Conservation (phyloP, 2,888 invertebrate genomes). For the Microdon myrmicae region DNA sequence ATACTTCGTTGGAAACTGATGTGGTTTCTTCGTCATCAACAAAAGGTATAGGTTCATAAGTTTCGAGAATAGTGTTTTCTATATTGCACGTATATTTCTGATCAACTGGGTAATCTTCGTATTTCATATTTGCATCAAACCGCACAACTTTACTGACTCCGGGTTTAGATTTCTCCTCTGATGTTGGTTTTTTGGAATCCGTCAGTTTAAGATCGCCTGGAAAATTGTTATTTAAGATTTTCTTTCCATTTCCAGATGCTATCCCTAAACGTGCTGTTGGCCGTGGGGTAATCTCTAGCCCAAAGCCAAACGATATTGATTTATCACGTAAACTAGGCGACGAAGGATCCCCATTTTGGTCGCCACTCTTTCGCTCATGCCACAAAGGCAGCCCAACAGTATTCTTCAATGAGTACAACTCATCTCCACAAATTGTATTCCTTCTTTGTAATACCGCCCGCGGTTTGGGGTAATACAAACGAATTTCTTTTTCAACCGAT, state of each 20-base stretch:
- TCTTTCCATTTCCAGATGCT: constrained; percentile 56
- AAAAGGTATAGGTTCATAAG: constrained; percentile 66
- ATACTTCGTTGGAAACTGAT: too few relatives aligned
- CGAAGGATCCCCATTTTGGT: constrained; percentile 62
- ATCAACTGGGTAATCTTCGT: constrained; percentile 63
- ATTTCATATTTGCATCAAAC: constrained; percentile 65
- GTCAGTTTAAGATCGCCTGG: constrained; percentile 52
- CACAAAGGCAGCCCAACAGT: constrained; percentile 71
- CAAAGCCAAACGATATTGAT: constrained; percentile 81
- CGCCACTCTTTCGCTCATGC: constrained; percentile 75
- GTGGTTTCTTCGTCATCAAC: constrained; percentile 65
- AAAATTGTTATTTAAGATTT: constrained; percentile 35
- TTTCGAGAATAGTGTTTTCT: constrained; percentile 66
- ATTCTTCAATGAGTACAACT: constrained; percentile 68
- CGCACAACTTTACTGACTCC: constrained; percentile 67
- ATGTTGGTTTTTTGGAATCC: constrained; percentile 21
- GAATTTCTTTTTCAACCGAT: constrained; percentile 62
- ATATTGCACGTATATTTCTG: constrained; percentile 66
- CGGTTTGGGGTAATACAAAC: constrained; percentile 81
- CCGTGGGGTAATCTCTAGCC: constrained; percentile 75
- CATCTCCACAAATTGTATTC: constrained; percentile 88
- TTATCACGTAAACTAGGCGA: constrained; percentile 78
- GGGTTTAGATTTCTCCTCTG: constrained; percentile 60
- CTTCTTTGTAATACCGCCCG: constrained; percentile 80
- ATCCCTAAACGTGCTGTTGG: constrained; percentile 76